These are phyloP conservation scores for Empis livida DNA, from an alignment of 2,888 invertebrate genomes.

Conservation along the genomic window DNA sequence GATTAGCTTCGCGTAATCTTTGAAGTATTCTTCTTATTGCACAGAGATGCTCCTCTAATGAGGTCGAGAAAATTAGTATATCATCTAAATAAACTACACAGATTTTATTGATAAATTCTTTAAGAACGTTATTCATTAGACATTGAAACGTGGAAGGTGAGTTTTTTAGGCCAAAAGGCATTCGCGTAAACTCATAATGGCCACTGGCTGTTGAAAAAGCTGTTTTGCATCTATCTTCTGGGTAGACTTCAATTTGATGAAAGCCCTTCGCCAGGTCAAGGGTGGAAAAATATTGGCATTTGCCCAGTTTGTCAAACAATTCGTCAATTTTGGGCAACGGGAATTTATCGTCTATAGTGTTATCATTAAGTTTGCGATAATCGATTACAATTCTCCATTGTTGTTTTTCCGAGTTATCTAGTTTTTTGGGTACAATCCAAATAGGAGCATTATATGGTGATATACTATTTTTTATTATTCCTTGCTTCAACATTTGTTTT, in stretches of 20 bases:
- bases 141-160: slow-evolving; percentile 9
- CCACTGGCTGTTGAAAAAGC: slow-evolving; percentile 1
- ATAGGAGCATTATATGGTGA: no score
- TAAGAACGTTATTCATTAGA: slow-evolving; percentile 11
- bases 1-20: slow-evolving; percentile 4
- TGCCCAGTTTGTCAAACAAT: neutral
- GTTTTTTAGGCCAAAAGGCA: neutral
- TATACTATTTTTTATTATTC: slow-evolving; percentile 13
- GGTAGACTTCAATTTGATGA: neutral
- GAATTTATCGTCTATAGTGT: no score
- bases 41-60: slow-evolving; percentile 8
- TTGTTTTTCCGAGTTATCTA: neutral
- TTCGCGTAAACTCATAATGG: neutral
- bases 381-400: neutral
- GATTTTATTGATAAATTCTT: slow-evolving; percentile 8
- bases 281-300: neutral
- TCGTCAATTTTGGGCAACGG: no score
- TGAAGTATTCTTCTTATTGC: slow-evolving; percentile 7
- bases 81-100: slow-evolving; percentile 11
- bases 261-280: neutral
- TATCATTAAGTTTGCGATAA: no score
- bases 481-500: slow-evolving; percentile 9
- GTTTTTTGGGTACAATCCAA: neutral
- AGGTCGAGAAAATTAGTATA: slow-evolving; percentile 10
- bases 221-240: neutral